Evolutionary conservation across 1,140 invertebrate species (phyloP).

Genomic region (Scylla paramamosain): DNA sequence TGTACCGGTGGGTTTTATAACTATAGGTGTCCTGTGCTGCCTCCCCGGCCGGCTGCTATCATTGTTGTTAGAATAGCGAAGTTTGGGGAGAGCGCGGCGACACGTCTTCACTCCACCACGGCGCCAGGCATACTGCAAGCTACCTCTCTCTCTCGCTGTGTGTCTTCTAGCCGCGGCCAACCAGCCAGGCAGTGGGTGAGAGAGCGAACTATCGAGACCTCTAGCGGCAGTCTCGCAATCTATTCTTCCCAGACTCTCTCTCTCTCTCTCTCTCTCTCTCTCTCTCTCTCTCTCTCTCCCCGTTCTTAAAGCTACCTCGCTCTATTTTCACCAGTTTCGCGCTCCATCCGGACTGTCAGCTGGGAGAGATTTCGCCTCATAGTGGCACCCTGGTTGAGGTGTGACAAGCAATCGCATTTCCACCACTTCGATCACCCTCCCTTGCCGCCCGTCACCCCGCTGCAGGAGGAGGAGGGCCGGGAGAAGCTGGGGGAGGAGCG

Average conservation of each 20-base stretch:
- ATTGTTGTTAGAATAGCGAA: slow-evolving; percentile 42
- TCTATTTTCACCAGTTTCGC: background rate
- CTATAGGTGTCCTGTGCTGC: background rate
- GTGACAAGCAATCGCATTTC: background rate
- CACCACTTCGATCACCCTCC: background rate
- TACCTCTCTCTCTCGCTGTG: background rate
- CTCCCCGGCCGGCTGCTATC: slow-evolving; percentile 10
- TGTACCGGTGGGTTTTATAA: background rate
- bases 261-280: background rate
- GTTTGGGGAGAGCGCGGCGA: background rate
- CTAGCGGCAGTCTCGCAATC: background rate
- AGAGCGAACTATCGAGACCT: background rate
- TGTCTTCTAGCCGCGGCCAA: background rate
- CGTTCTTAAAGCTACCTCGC: background rate
- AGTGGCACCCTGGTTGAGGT: background rate
- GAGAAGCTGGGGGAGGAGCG: background rate
- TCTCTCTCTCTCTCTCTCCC: background rate
- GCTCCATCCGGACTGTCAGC: background rate
- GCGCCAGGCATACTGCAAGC: background rate
- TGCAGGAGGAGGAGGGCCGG: background rate
- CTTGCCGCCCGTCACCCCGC: background rate
- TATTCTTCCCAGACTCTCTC: background rate
- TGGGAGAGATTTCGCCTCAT: background rate
- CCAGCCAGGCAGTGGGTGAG: background rate
- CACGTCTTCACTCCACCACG: background rate